phyloP scores from a whole-genome alignment of 2,113 vertebrate genomes.

The Alligator sinensis region DNA sequence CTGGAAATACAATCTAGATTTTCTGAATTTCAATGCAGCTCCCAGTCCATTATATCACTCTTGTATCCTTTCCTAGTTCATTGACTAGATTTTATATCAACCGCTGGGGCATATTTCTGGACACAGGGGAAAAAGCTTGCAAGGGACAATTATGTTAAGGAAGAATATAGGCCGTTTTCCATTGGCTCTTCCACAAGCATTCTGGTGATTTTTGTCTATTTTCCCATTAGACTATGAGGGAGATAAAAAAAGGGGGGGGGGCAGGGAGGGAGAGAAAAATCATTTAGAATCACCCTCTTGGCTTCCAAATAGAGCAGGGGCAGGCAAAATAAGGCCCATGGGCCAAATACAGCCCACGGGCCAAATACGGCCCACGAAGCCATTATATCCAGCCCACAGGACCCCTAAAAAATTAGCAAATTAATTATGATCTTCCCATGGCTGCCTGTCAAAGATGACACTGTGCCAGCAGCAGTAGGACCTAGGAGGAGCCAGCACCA shows the following conservation, averaged over 20 bases:
- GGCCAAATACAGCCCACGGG: too few relatives aligned
- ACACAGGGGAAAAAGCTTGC: neutral
- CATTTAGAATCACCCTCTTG: neutral
- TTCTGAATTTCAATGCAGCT: neutral
- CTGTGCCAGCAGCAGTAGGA: too few relatives aligned
- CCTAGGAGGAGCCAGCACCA: too few relatives aligned
- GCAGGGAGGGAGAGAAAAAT: neutral
- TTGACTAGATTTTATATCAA: neutral
- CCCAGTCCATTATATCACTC: neutral
- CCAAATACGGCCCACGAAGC: too few relatives aligned
- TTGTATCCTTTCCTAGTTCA: neutral
- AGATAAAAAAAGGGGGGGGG: too few relatives aligned
- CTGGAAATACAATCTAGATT: neutral
- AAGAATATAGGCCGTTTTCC: neutral
- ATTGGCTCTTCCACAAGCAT: neutral
- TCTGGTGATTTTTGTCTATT: neutral
- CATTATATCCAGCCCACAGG: too few relatives aligned
- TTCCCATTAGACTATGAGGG: neutral
- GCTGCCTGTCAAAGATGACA: too few relatives aligned
- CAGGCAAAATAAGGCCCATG: too few relatives aligned
- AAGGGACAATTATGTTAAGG: neutral
- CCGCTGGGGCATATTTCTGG: neutral
- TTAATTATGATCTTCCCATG: too few relatives aligned
- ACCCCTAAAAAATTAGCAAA: too few relatives aligned
- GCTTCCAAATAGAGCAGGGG: too few relatives aligned